Conservation (phyloP, 2,888 invertebrate species). For the Mythimna impura region DNA sequence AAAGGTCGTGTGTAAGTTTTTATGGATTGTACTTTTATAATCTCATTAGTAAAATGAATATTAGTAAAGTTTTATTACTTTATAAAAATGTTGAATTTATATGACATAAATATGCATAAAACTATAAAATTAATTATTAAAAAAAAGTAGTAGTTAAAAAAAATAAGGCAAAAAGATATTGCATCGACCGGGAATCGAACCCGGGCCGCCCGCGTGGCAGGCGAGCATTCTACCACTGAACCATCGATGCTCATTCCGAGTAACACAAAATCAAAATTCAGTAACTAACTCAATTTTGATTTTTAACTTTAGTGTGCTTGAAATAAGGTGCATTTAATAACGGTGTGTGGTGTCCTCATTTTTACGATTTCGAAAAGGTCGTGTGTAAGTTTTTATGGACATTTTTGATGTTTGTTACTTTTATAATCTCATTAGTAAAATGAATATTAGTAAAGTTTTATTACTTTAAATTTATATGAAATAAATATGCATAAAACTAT, state of each 20-base stretch:
- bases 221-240: constrained; percentile 91
- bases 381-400: constrained; percentile 18
- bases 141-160: neutral
- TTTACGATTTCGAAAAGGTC: constrained; percentile 34
- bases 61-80: constrained; percentile 9
- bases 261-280: neutral
- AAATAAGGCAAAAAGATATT: constrained; percentile 51
- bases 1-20: constrained; percentile 25
- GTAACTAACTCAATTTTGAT: neutral
- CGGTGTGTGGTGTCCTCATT: neutral
- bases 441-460: constrained; percentile 17
- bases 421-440: constrained; percentile 36
- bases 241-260: constrained; percentile 83
- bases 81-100: constrained; percentile 11
- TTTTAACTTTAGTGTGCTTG: rapidly evolving
- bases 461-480: no score
- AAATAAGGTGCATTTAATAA: neutral
- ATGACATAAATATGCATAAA: neutral
- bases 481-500: constrained; percentile 18
- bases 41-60: constrained; percentile 31
- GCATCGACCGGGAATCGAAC: constrained; percentile 88
- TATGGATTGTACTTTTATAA: constrained; percentile 29
- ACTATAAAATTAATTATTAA: neutral
- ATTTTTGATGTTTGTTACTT: neutral
- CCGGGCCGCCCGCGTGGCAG: constrained; percentile 89